These are phyloP conservation scores for Vanessa cardui DNA, from an alignment of 2,888 invertebrate genomes.

Conservation along the genomic window DNA sequence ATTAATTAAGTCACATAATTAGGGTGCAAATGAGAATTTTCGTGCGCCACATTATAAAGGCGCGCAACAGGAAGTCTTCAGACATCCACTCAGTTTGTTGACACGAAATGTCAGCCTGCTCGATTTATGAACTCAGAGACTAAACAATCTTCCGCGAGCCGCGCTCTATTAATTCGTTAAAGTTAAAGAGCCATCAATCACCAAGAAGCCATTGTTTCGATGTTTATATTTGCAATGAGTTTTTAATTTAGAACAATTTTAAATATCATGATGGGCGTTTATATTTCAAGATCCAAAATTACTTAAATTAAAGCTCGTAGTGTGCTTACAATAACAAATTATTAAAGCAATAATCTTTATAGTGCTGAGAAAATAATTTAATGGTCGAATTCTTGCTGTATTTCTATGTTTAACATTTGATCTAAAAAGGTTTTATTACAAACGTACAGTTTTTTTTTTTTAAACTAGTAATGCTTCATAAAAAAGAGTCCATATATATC, in stretches of 20 bases:
- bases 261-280: no score
- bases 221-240: no score
- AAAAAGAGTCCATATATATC: not conserved
- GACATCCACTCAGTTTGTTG: slow-evolving; percentile 29
- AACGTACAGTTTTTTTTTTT: not conserved
- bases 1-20: slow-evolving; percentile 25
- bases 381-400: no score
- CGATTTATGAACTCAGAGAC: slow-evolving; percentile 29
- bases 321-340: no score
- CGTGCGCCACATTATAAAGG: slow-evolving; percentile 24
- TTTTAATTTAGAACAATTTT: no score
- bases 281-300: no score
- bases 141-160: slow-evolving; percentile 18
- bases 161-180: slow-evolving; percentile 25
- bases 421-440: no score
- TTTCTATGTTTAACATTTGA: no score
- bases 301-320: no score
- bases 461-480: not conserved
- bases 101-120: slow-evolving; percentile 19
- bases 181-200: slow-evolving; percentile 1
- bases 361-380: no score
- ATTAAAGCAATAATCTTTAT: no score
- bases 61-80: slow-evolving; percentile 23
- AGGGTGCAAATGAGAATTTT: slow-evolving; percentile 15
- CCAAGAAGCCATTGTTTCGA: not conserved